Conservation (phyloP, 2,888 invertebrate genomes). For the Villa cingulata region DNA sequence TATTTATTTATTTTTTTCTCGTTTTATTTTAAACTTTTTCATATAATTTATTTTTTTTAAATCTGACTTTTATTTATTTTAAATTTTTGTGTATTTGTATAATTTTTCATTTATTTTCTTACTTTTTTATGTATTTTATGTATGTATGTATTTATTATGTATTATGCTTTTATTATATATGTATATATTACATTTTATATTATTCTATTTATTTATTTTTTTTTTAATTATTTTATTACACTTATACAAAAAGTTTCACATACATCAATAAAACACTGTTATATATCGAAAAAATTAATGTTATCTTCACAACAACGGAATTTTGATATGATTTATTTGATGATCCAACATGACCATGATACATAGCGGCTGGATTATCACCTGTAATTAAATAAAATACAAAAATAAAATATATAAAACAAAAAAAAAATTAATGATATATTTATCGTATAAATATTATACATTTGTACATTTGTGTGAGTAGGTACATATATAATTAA, state of each 20-base stretch:
- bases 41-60: too few relatives aligned
- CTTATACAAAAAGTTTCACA: constrained; percentile 11
- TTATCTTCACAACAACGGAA: constrained; percentile 20
- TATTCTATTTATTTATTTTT: too few relatives aligned
- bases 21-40: constrained; percentile 1
- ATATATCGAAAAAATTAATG: constrained; percentile 8
- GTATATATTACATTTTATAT: too few relatives aligned
- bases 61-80: background rate
- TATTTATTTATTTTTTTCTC: background rate
- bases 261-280: constrained; percentile 6
- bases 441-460: too few relatives aligned
- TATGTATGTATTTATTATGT: too few relatives aligned
- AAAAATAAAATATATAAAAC: background rate
- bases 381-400: constrained; percentile 39
- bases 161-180: background rate
- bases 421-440: too few relatives aligned
- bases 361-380: constrained; percentile 73
- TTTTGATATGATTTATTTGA: constrained; percentile 35
- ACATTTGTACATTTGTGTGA: too few relatives aligned
- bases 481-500: too few relatives aligned
- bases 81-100: constrained; percentile 1
- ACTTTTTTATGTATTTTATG: too few relatives aligned
- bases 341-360: constrained; percentile 38
- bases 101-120: background rate
- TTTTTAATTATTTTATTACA: background rate